A percentile compares a stretch with the other conserved stretches of the same genome.
Evolutionary conservation across 2,113 vertebrate species (phyloP).

Genomic region (Chloebia gouldiae): DNA sequence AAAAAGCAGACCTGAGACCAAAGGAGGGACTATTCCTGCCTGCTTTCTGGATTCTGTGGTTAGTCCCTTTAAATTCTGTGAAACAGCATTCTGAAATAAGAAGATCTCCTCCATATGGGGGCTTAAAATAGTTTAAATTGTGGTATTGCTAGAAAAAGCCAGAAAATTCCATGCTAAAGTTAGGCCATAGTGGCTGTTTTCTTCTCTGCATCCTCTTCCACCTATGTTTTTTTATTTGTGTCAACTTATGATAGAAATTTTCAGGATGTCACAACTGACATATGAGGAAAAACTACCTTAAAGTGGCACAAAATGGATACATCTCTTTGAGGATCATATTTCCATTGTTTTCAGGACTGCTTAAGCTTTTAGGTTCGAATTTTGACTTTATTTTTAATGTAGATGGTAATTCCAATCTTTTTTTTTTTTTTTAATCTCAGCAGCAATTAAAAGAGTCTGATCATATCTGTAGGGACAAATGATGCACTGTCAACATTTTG

Average conservation of each 20-base stretch:
- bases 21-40: background rate
- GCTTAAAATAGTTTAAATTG: slow-evolving; percentile 40
- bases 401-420: background rate
- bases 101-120: background rate
- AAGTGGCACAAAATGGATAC: background rate
- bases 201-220: background rate
- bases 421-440: background rate
- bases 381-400: background rate
- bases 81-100: background rate
- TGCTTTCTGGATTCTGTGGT: background rate
- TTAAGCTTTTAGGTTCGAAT: background rate
- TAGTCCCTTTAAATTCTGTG: background rate
- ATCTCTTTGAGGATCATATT: background rate
- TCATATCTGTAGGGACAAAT: slow-evolving; percentile 68
- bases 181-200: background rate
- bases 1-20: background rate
- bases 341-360: background rate
- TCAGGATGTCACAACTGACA: background rate
- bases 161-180: slow-evolving; percentile 16
- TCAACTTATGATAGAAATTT: background rate
- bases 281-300: background rate
- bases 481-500: slow-evolving; percentile 60
- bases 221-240: background rate
- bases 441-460: slow-evolving; percentile 56
- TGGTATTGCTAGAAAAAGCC: slow-evolving; percentile 24